phyloP scores from a whole-genome alignment of 1,140 invertebrate genomes.

The Pristionchus pacificus region DNA sequence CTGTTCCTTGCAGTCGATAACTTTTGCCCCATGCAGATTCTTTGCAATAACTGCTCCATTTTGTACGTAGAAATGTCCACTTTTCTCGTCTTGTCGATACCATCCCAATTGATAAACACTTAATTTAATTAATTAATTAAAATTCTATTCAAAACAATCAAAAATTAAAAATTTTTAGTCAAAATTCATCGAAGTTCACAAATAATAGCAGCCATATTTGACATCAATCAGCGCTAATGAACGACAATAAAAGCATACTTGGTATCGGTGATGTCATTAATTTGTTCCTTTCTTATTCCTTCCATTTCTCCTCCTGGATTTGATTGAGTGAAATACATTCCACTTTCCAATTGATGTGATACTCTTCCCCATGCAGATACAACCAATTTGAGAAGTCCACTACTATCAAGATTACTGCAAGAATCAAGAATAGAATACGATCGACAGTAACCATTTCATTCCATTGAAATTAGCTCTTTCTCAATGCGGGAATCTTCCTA shows the following conservation, averaged over 20 bases:
- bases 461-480: too few species aligned
- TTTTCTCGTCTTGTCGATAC: constrained; percentile 24
- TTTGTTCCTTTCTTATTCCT: constrained; percentile 27
- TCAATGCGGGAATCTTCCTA: too few species aligned
- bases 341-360: constrained; percentile 33
- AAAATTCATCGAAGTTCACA: background rate
- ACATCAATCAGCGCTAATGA: background rate
- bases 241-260: constrained; percentile 18
- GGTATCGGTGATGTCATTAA: constrained; percentile 37
- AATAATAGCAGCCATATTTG: too few species aligned
- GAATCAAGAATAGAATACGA: background rate
- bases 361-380: constrained; percentile 34
- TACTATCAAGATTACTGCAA: background rate
- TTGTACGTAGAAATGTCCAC: constrained; percentile 31
- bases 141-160: background rate
- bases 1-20: constrained; percentile 37
- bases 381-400: constrained; percentile 20
- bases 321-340: constrained; percentile 36
- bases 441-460: background rate
- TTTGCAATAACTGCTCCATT: constrained; percentile 30
- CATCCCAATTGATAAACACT: constrained; percentile 38
- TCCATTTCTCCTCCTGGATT: constrained; percentile 33
- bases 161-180: background rate
- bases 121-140: background rate
- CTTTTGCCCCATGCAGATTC: constrained; percentile 29